phyloP scores from a whole-genome alignment of 2,888 invertebrate genomes.

The Hydrotaea diabolus region DNA sequence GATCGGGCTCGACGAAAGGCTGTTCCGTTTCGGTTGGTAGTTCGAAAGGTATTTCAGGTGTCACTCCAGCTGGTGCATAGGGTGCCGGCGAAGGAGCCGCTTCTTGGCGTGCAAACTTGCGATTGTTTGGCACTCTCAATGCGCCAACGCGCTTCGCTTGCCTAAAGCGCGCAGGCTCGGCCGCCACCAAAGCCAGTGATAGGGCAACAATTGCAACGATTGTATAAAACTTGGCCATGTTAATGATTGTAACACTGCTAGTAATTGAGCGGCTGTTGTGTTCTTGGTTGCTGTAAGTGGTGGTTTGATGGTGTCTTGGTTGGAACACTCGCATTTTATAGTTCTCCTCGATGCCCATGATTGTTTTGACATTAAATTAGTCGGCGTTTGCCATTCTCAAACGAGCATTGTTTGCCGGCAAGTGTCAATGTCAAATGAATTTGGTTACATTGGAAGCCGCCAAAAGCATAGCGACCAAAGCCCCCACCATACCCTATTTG shows the following conservation, averaged over 20 bases:
- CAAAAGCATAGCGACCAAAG: conserved; percentile 21
- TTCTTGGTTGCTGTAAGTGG: conserved; percentile 52
- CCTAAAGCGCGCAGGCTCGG: conserved; percentile 71
- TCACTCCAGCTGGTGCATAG: conserved; percentile 75
- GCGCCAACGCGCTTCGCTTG: conserved; percentile 43
- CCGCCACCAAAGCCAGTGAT: conserved; percentile 61
- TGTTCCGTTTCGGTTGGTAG: conserved; percentile 75
- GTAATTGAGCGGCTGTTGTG: conserved; percentile 37
- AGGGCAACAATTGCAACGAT: conserved; percentile 70
- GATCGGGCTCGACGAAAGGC: conserved; percentile 69
- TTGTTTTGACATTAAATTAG: conserved; percentile 58
- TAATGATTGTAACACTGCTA: conserved; percentile 41
- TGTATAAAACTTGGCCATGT: conserved; percentile 70
- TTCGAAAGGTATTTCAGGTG: conserved; percentile 74
- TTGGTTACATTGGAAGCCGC: conserved; percentile 49
- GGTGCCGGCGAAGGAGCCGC: conserved; percentile 70
- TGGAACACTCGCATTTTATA: conserved; percentile 57
- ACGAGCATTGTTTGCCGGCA: conserved; percentile 39
- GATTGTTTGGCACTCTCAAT: conserved; percentile 40
- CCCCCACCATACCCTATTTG: conserved; percentile 50
- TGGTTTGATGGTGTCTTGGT: conserved; percentile 51
- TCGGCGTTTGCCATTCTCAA: conserved; percentile 22
- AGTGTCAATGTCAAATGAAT: conserved; percentile 65
- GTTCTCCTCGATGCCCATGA: conserved; percentile 40
- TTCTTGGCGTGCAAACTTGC: conserved; percentile 73